Evolutionary conservation across 2,888 invertebrate genomes (phyloP), one percentile per base, ranked within the genome.

Genomic region (Drosophila setosimentum): DNA sequence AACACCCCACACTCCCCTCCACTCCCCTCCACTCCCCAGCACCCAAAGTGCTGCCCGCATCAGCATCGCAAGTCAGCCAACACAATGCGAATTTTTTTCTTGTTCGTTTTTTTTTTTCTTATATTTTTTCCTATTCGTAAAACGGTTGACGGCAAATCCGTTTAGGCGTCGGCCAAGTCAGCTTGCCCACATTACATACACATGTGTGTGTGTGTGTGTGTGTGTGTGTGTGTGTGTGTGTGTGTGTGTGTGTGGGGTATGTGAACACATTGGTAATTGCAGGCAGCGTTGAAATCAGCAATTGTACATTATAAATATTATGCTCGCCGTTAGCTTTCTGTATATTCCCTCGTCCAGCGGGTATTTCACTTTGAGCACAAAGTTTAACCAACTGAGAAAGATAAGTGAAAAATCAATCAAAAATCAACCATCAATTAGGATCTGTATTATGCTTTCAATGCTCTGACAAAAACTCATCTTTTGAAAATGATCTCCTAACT

Each of bases 81-180:
- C 70, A 69, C 70, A 71, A 69, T 71, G 70, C 63, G 57, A 70
- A 42, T 57, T 69, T 59, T 59, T 62, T 24, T 27, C 24, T 8
- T 48, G n/a, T 40, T n/a, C n/a, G 1, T 16, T 54, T 55, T 32
- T 60, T 40, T 58, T 62, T 57, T 48, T 49, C 32, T 32, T 21
- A 42, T 61, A 10, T 24, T 58, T 62, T 51, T 53, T 30, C 7
- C 11, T 45, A 27, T 40, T 51, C 42, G n/a, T 30, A 53, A 53
- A 66, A 35, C 59, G 49, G 27, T 51, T 73, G 61, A 74, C 60
- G 45, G 63, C 64, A 67, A 78, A 78, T 75, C 79, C 75, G 77
- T 79, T 78, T 75, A 75, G 79, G 77, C 78, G 78, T 75, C 49
- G 66, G 50, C 70, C 68, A 76, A 73, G 42, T 64, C 37, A 58